A percentile compares a stretch with the other conserved stretches of the same genome.
phyloP scores from a whole-genome alignment of 2,113 vertebrate genomes.

The Ursus arctos region DNA sequence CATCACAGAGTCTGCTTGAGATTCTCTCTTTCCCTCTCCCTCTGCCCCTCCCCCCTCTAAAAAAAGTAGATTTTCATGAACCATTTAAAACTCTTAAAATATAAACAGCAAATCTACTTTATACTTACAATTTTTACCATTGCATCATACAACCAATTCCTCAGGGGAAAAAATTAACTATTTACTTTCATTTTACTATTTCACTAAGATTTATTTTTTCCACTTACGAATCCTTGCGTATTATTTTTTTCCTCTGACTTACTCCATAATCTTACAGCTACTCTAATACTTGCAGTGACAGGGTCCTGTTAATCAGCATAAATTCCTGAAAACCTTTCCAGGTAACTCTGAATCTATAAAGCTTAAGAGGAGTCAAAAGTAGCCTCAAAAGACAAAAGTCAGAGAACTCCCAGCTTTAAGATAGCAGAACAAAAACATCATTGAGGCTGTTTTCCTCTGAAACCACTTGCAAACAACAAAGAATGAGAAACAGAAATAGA shows the following conservation, averaged over 20 bases:
- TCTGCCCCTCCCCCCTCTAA: not conserved
- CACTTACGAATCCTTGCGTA: not conserved
- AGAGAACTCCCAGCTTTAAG: not conserved
- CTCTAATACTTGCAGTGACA: not conserved
- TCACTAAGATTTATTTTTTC: not conserved
- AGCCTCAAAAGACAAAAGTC: not conserved
- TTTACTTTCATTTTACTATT: not conserved
- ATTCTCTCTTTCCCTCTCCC: not conserved
- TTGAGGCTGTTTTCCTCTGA: not conserved
- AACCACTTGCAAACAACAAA: not conserved
- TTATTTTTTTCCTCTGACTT: not conserved
- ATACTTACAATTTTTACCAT: not conserved
- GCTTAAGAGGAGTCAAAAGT: not conserved
- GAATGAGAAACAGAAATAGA: not conserved
- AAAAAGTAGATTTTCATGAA: not conserved
- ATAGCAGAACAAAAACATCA: not conserved
- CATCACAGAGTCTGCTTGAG: not conserved
- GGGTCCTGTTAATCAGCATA: not conserved
- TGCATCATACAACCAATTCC: constrained; percentile 23
- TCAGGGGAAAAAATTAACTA: not conserved
- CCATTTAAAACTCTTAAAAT: constrained; percentile 38
- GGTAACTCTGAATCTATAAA: not conserved
- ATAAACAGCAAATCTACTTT: not conserved
- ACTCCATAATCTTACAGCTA: not conserved
- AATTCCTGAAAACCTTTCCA: not conserved